Evolutionary conservation across 2,888 invertebrate genomes (phyloP), one percentile per base, ranked within the genome.

Genomic region (Pterostichus niger): DNA sequence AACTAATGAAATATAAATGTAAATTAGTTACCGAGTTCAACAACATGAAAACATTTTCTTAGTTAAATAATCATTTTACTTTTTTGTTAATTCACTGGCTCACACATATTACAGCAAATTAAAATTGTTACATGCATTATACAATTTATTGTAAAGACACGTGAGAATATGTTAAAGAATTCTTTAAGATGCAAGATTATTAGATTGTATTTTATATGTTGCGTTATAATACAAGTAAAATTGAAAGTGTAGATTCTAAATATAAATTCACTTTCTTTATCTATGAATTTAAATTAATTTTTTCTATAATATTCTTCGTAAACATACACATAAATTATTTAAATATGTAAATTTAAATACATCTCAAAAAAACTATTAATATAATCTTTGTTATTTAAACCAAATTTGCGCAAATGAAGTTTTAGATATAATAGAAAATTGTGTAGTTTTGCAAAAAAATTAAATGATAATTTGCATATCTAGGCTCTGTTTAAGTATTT

Each of bases 201-300:
- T 24, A 24, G 24, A 24, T 24, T 24, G 24, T 24, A 24, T 24
- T 24, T 24, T 24, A 24, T 3, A 24, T 24, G 24, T 49, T 13
- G 17, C 17, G 54, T 56, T 17, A 56, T 64, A 35, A 6, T 64
- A 64, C 64, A 35, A 64, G 33, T 64, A 64, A 64, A 64, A 64
- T 64, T 64, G 64, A 64, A 64, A 64, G 64, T 64, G 64, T 40
- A 64, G 35, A n/a, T 31, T 35, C 33, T 64, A 31, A 13, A 35
- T 24, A 59, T 59, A 59, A 35, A 64, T 13, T 13, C 64, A 64
- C 64, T 64, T 64, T 64, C 64, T 64, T 64, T 64, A 13, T 33
- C 35, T n/a, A 35, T 64, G 64, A 35, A 64, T 64, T 33, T 64
- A 33, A 64, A 64, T 64, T 2, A 64, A n/a, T 64, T 64, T 56